Percentiles rank a stretch among this genome's conserved stretches.
Conservation (phyloP, 2,888 invertebrate species). For the Coenonympha glycerion region DNA sequence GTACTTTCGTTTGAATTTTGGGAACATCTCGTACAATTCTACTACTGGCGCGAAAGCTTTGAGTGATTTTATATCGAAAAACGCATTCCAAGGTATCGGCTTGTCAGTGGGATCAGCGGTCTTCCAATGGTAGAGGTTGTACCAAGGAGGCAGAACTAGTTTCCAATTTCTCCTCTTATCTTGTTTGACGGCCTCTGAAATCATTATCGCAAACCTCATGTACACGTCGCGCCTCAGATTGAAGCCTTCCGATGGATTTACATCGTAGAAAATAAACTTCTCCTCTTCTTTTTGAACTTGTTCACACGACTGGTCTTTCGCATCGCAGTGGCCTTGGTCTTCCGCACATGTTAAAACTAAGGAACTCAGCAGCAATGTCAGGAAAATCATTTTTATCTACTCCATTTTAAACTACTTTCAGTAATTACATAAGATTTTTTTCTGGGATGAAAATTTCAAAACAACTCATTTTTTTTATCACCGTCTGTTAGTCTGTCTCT, state of each 20-base stretch:
- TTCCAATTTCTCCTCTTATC: constrained; percentile 69
- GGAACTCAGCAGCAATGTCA: constrained; percentile 4
- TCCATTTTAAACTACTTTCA: too few relatives aligned
- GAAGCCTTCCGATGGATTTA: constrained; percentile 97
- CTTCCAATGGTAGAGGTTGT: constrained; percentile 92
- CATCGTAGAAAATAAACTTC: constrained; percentile 92
- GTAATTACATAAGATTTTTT: too few relatives aligned
- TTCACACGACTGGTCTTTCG: constrained; percentile 17
- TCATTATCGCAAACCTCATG: constrained; percentile 90
- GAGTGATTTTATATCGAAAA: constrained; percentile 89
- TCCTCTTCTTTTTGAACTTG: constrained; percentile 8
- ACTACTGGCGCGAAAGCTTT: constrained; percentile 87
- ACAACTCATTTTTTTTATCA: too few relatives aligned
- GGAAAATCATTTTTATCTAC: constrained; percentile 16
- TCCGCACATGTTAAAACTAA: constrained; percentile 16
- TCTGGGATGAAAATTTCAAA: too few relatives aligned
- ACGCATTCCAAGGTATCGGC: constrained; percentile 85
- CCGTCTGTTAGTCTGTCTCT: too few relatives aligned
- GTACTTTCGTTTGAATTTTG: constrained; percentile 31
- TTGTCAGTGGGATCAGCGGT: constrained; percentile 71
- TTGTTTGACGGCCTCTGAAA: constrained; percentile 79
- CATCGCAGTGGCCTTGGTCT: constrained; percentile 25
- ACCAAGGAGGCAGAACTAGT: constrained; percentile 95
- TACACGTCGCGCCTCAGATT: constrained; percentile 97
- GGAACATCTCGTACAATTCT: constrained; percentile 88